Percentiles rank a stretch among this genome's conserved stretches.
phyloP scores from a whole-genome alignment of 2,113 vertebrate species.

The Motacilla tschutschensis region DNA sequence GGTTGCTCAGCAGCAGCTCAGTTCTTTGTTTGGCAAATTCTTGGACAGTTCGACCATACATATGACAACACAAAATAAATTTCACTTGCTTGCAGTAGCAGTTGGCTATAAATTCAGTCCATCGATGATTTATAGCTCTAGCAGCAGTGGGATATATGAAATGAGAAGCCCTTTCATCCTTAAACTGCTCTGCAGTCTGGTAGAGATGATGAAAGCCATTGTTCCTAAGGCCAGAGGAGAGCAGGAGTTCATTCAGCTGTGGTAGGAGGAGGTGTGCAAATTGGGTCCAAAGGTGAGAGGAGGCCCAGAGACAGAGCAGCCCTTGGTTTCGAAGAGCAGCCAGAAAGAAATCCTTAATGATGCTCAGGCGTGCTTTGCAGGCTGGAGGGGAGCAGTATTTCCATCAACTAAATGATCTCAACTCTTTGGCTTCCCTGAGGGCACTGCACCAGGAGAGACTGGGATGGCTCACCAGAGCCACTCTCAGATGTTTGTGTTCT shows the following conservation, averaged over 20 bases:
- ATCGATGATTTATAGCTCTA: conserved; percentile 29
- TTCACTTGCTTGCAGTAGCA: conserved; percentile 33
- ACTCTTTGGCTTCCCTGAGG: conserved; percentile 19
- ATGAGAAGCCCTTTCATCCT: conserved; percentile 53
- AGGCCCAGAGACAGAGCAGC: not conserved
- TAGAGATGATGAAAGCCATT: conserved; percentile 18
- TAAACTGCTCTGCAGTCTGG: conserved; percentile 19
- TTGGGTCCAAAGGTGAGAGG: not conserved
- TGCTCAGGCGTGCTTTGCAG: not conserved
- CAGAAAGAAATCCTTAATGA: conserved; percentile 21
- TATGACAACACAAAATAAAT: conserved; percentile 34
- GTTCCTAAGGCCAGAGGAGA: conserved; percentile 44
- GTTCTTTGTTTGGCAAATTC: conserved; percentile 13
- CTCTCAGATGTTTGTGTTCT: not conserved
- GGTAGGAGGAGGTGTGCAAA: conserved; percentile 3
- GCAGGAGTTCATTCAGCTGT: not conserved
- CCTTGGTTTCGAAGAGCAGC: conserved; percentile 9
- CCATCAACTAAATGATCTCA: conserved; percentile 23
- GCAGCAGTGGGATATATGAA: conserved; percentile 40
- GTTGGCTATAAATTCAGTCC: conserved; percentile 44
- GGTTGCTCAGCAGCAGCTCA: conserved; percentile 30
- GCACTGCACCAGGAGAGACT: conserved; percentile 4
- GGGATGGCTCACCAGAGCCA: not conserved
- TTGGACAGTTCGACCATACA: conserved; percentile 11
- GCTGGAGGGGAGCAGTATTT: conserved; percentile 39